Percentiles rank a stretch among this genome's conserved stretches.
These are phyloP conservation scores for Barypeithes pellucidus DNA, from an alignment of 2,888 invertebrate species.

Conservation along the genomic window DNA sequence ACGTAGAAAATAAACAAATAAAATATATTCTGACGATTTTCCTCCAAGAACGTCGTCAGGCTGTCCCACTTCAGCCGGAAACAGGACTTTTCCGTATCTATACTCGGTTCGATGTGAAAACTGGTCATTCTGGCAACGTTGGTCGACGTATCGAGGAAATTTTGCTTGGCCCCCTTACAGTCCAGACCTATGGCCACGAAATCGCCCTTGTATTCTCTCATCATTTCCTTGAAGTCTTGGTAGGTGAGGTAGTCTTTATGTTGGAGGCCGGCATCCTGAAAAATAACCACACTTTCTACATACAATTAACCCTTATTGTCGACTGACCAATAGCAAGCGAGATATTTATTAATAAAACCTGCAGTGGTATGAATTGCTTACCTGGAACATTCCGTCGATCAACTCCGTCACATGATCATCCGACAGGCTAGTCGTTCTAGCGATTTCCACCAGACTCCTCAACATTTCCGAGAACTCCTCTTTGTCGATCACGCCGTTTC, in stretches of 20 bases:
- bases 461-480: constrained; percentile 95
- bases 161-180: constrained; percentile 96
- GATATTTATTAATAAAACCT: too few species aligned
- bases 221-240: constrained; percentile 94
- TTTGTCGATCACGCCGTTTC: constrained; percentile 95
- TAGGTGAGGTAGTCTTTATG: constrained; percentile 93
- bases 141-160: constrained; percentile 94
- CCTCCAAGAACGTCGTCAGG: constrained; percentile 92
- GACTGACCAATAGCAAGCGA: too few species aligned
- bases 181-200: constrained; percentile 95
- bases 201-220: constrained; percentile 97
- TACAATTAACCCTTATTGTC: too few species aligned
- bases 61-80: constrained; percentile 87
- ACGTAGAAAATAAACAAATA: constrained; percentile 96
- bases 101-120: constrained; percentile 89
- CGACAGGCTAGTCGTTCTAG: constrained; percentile 90
- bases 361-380: too few species aligned
- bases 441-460: constrained; percentile 93
- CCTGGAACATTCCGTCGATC: constrained; percentile 95
- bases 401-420: constrained; percentile 93
- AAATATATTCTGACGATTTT: constrained; percentile 96
- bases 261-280: constrained; percentile 89
- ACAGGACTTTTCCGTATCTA: constrained; percentile 81
- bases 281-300: too few species aligned
- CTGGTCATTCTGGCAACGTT: constrained; percentile 97